Conservation (phyloP, 1,140 invertebrate species). For the Mamestra configurata region DNA sequence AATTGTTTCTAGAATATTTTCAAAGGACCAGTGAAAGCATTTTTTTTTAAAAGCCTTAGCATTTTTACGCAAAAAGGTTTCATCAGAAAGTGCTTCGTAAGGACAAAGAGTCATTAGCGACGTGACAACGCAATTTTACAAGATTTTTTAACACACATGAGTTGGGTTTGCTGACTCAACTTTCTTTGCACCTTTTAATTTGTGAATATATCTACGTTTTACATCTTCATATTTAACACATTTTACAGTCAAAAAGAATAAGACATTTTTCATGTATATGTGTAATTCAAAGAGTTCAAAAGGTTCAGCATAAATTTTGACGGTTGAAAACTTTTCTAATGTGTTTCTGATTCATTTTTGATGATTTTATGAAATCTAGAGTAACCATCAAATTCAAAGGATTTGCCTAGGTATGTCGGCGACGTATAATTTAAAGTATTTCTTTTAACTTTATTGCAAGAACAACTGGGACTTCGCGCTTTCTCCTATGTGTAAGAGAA, state of each 20-base stretch:
- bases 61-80: neutral
- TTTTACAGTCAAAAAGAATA: too few species aligned
- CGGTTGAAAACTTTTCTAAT: neutral
- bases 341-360: conserved; percentile 3
- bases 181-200: neutral
- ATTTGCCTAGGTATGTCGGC: too few species aligned
- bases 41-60: neutral
- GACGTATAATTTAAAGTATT: too few species aligned
- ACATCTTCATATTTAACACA: too few species aligned
- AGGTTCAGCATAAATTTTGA: neutral
- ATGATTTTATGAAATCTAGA: neutral
- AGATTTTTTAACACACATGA: neutral
- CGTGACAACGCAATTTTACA: neutral
- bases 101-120: neutral
- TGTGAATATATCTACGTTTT: neutral
- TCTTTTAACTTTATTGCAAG: too few species aligned
- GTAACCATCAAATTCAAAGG: neutral
- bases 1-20: neutral
- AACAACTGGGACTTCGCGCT: too few species aligned
- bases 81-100: neutral
- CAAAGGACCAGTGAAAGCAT: too few species aligned
- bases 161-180: neutral
- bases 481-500: too few species aligned
- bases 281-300: neutral
- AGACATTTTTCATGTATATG: too few species aligned